Conservation (phyloP, 92 coral and sea anemone species). For the Pocillopora meandrina region DNA sequence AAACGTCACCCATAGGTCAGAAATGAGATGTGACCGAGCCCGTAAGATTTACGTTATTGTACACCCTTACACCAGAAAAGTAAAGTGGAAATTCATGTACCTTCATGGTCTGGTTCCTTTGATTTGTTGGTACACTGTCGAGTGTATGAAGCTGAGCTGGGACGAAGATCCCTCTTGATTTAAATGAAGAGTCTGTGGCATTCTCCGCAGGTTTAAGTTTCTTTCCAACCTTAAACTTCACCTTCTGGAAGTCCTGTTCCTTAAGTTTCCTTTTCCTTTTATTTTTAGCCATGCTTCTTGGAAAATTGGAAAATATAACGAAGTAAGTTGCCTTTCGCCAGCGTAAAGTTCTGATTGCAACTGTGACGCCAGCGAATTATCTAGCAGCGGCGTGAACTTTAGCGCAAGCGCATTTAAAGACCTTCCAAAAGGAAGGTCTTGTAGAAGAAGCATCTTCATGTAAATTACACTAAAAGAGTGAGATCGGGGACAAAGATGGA, state of each 20-base stretch:
- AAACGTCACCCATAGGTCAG: too few species aligned
- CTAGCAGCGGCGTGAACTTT: neutral
- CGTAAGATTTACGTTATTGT: too few species aligned
- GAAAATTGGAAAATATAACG: neutral
- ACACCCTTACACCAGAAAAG: too few species aligned
- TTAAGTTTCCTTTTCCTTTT: slow-evolving; percentile 86
- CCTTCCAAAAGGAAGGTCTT: slow-evolving; percentile 68
- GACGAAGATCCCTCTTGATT: slow-evolving; percentile 76
- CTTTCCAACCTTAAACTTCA: slow-evolving; percentile 92
- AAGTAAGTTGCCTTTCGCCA: neutral
- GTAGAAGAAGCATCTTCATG: neutral
- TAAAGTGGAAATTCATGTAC: slow-evolving; percentile 26
- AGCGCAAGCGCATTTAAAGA: slow-evolving; percentile 33
- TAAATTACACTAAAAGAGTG: neutral
- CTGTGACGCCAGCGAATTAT: slow-evolving; percentile 9
- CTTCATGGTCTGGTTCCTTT: slow-evolving; percentile 83
- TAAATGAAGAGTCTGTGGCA: slow-evolving; percentile 88
- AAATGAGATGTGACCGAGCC: too few species aligned
- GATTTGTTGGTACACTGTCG: slow-evolving; percentile 68
- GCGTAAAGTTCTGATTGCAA: neutral
- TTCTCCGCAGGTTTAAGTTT: slow-evolving; percentile 79
- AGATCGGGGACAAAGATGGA: slow-evolving; percentile 67
- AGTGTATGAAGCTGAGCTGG: slow-evolving; percentile 64
- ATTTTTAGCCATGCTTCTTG: slow-evolving; percentile 75
- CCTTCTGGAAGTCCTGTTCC: slow-evolving; percentile 92